Conservation (phyloP, 23 tunicate species). For the Halocynthia roretzi region DNA sequence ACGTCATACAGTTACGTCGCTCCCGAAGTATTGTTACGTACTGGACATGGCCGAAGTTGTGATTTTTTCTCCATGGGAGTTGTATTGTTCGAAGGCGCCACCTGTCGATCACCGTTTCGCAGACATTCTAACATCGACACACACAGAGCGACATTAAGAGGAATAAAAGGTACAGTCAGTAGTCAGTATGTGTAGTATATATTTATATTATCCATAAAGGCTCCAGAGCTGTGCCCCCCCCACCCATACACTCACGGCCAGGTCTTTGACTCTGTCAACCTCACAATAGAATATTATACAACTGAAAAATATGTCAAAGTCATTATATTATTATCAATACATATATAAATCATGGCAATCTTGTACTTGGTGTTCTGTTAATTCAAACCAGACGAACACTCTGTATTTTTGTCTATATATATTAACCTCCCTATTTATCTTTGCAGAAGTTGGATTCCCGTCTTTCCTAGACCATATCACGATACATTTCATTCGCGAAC, state of each 20-base stretch:
- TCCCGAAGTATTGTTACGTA: constrained; percentile 55
- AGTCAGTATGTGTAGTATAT: no score
- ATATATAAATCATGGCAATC: background rate
- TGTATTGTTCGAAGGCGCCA: constrained; percentile 42
- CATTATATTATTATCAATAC: no score
- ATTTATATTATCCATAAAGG: no score
- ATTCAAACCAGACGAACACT: background rate
- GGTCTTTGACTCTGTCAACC: background rate
- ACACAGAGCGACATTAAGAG: constrained; percentile 54
- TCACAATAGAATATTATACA: background rate
- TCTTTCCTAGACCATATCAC: constrained; percentile 32
- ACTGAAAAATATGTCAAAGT: no score
- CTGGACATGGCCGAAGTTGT: constrained; percentile 31
- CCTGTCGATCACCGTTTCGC: constrained; percentile 80
- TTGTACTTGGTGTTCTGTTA: background rate
- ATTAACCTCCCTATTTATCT: no score
- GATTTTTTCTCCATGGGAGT: constrained; percentile 74
- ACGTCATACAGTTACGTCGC: constrained; percentile 44
- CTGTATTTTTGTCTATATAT: no score
- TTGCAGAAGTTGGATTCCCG: constrained; percentile 63
- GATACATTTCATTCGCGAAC: constrained; percentile 24
- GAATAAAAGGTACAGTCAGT: constrained; percentile 47
- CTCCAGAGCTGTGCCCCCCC: no score
- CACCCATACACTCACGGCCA: background rate
- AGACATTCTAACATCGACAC: constrained; percentile 48